A percentile compares a stretch with the other conserved stretches of the same genome.
Evolutionary conservation across 1,140 invertebrate genomes (phyloP).

Genomic region (Plectus sambesii): DNA sequence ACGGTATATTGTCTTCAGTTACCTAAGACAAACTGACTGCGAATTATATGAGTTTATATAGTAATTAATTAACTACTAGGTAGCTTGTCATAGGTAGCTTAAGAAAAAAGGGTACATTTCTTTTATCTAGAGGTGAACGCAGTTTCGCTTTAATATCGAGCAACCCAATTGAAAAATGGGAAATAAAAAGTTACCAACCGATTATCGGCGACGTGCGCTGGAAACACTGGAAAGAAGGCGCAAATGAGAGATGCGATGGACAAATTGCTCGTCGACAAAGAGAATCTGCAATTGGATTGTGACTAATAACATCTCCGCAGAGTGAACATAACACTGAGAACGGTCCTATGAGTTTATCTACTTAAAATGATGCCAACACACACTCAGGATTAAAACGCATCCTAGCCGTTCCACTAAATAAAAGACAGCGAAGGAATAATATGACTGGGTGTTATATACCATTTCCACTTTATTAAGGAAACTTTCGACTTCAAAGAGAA

Average conservation of each 20-base stretch:
- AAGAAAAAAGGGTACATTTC: not conserved
- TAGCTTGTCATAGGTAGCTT: too few relatives aligned
- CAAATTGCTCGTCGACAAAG: constrained; percentile 67
- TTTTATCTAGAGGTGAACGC: too few relatives aligned
- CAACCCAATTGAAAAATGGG: not conserved
- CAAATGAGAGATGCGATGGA: constrained; percentile 75
- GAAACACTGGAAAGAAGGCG: constrained; percentile 90
- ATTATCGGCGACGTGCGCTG: constrained; percentile 87
- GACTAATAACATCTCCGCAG: too few relatives aligned
- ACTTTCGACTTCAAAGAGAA: too few relatives aligned
- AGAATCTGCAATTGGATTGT: constrained; percentile 63
- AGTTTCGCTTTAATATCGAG: not conserved
- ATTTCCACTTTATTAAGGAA: constrained; percentile 7
- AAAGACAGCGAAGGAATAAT: constrained; percentile 71
- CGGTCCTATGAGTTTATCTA: constrained; percentile 81
- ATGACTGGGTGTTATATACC: constrained; percentile 56
- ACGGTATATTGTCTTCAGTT: too few relatives aligned
- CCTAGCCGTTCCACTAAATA: constrained; percentile 17
- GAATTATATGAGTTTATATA: too few relatives aligned
- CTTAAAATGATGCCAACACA: constrained; percentile 7
- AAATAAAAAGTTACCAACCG: constrained; percentile 51
- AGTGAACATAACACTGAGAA: constrained; percentile 47
- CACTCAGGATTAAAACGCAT: constrained; percentile 17
- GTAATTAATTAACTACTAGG: too few relatives aligned
- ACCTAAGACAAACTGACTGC: too few relatives aligned